These are phyloP conservation scores for Rhyacichthys aspro DNA, from an alignment of 2,797 vertebrate genomes.

Conservation along the genomic window DNA sequence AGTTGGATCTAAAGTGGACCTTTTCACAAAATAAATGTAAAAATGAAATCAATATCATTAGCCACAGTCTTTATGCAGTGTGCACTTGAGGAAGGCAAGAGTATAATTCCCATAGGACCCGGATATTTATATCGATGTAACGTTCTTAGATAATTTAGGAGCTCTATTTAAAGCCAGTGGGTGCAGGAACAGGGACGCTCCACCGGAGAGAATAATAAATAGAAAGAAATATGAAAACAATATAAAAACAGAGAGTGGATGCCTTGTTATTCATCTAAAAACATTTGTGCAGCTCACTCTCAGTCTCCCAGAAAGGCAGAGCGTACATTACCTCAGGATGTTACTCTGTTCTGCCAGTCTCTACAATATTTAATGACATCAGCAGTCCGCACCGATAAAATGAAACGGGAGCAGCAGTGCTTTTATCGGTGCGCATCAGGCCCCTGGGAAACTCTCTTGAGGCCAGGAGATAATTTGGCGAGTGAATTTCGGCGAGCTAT, in stretches of 20 bases:
- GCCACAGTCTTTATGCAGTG: too few relatives aligned
- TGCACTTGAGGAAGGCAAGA: constrained; percentile 1
- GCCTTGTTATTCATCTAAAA: neutral
- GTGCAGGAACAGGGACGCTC: constrained; percentile 13
- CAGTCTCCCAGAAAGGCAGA: constrained; percentile 3
- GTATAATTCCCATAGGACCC: neutral
- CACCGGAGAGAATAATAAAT: constrained; percentile 23
- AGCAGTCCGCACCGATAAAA: constrained; percentile 32
- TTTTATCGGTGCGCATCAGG: constrained; percentile 47
- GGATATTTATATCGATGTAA: constrained; percentile 10
- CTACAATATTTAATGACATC: constrained; percentile 47
- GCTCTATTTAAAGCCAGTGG: constrained; percentile 26
- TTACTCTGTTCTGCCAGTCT: constrained; percentile 22
- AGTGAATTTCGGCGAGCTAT: constrained; percentile 14
- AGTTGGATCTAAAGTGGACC: too few relatives aligned
- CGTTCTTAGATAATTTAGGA: constrained; percentile 21
- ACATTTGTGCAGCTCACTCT: neutral
- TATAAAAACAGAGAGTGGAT: neutral
- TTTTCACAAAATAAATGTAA: too few relatives aligned
- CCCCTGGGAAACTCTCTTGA: constrained; percentile 26
- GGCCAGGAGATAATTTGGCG: constrained; percentile 25
- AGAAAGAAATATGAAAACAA: constrained; percentile 18
- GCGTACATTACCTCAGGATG: constrained; percentile 18
- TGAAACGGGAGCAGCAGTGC: constrained; percentile 50
- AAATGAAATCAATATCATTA: too few relatives aligned